These are phyloP conservation scores for Irena cyanogastra DNA, from an alignment of 2,113 vertebrate species.

Conservation along the genomic window DNA sequence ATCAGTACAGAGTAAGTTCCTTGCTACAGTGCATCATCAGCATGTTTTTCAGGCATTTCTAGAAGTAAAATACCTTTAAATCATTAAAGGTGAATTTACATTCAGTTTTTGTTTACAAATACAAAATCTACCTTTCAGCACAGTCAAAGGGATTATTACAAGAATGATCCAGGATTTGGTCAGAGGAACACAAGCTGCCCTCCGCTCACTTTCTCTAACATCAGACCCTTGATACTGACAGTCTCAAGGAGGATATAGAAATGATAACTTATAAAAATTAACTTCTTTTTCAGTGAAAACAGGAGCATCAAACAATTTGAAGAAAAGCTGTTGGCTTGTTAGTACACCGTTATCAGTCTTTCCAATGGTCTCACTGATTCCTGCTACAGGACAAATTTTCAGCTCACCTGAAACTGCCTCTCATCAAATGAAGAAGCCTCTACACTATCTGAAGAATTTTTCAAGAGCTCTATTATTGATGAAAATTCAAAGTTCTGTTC, in stretches of 20 bases:
- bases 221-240: rapidly evolving
- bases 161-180: not conserved
- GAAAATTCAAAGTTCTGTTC: not conserved
- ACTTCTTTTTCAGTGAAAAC: not conserved
- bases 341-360: not conserved
- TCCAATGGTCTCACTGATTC: not conserved
- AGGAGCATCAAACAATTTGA: not conserved
- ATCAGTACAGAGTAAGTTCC: not conserved
- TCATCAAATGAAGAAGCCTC: not conserved
- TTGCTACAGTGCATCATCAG: not conserved
- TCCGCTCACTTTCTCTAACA: not conserved
- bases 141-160: not conserved
- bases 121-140: not conserved
- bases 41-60: not conserved
- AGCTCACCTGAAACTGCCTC: not conserved
- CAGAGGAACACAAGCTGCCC: not conserved
- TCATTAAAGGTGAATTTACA: not conserved
- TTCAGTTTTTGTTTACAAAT: not conserved
- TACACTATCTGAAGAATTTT: not conserved
- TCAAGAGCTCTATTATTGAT: not conserved
- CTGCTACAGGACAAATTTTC: not conserved
- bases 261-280: not conserved
- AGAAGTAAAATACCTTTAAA: not conserved
- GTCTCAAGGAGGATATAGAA: not conserved
- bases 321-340: not conserved